Percentiles rank a stretch among this genome's conserved stretches.
Conservation (phyloP, 2,888 invertebrate species). For the Hartigia nigra region DNA sequence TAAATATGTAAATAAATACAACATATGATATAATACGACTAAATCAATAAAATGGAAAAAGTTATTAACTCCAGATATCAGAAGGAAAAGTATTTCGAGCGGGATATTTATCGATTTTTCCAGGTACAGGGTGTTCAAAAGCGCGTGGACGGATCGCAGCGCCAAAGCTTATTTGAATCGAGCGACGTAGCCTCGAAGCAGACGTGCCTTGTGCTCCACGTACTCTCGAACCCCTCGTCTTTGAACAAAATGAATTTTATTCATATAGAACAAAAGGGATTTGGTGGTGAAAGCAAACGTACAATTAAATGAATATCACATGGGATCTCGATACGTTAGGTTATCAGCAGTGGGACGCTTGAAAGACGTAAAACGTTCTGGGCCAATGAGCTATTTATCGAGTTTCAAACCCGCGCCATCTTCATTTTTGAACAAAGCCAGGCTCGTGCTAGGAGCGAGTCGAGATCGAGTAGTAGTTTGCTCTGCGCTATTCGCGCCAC, state of each 20-base stretch:
- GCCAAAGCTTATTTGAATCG: slow-evolving; percentile 49
- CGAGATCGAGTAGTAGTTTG: slow-evolving; percentile 75
- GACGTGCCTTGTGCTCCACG: slow-evolving; percentile 48
- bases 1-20: too few species aligned
- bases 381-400: slow-evolving; percentile 66
- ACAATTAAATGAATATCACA: not conserved
- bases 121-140: slow-evolving; percentile 20
- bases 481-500: slow-evolving; percentile 62
- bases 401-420: slow-evolving; percentile 79
- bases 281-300: slow-evolving; percentile 15
- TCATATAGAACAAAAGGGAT: slow-evolving; percentile 30
- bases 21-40: too few species aligned
- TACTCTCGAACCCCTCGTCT: slow-evolving; percentile 79
- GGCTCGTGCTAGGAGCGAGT: slow-evolving; percentile 60
- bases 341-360: slow-evolving; percentile 12
- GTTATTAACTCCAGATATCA: not conserved
- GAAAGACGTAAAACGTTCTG: slow-evolving; percentile 45
- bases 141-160: slow-evolving; percentile 28
- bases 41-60: too few species aligned
- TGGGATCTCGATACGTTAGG: not conserved
- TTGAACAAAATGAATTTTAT: slow-evolving; percentile 59
- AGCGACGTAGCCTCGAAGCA: slow-evolving; percentile 62
- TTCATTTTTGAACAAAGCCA: slow-evolving; percentile 84
- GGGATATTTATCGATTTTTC: slow-evolving; percentile 29
- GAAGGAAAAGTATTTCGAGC: slow-evolving; percentile 1